These are phyloP conservation scores for Buathra laborator DNA, from an alignment of 2,888 invertebrate species.

Conservation along the genomic window DNA sequence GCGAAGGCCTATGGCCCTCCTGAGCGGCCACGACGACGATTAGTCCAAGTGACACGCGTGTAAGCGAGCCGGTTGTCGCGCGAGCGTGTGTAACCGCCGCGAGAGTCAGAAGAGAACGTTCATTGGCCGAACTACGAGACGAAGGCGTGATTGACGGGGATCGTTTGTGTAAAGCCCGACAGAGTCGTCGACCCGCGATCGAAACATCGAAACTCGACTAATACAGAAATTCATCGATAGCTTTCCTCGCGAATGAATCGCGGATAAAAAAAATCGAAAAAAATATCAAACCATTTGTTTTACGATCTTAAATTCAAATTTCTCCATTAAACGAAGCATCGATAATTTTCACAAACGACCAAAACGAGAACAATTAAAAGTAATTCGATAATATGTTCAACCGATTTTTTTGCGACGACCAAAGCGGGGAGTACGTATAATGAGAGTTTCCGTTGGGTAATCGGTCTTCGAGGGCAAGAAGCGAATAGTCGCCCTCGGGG, in stretches of 20 bases:
- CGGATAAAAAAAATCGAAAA: background rate
- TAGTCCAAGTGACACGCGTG: slow-evolving; percentile 64
- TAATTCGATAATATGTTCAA: slow-evolving; percentile 5
- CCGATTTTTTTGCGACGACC: background rate
- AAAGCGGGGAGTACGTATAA: background rate
- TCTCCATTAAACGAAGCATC: background rate
- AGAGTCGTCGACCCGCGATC: background rate
- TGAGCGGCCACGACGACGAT: slow-evolving; percentile 63
- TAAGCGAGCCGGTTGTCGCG: slow-evolving; percentile 32
- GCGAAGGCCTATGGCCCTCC: slow-evolving; percentile 29
- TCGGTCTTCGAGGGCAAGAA: slow-evolving; percentile 21
- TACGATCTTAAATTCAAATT: background rate
- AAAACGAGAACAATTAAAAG: background rate
- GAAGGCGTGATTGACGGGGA: slow-evolving; percentile 69
- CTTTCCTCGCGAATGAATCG: background rate
- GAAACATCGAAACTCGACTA: background rate
- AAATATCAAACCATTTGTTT: background rate
- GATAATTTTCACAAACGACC: background rate
- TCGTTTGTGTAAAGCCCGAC: slow-evolving; percentile 46
- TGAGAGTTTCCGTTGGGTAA: slow-evolving; percentile 5
- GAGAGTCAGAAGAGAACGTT: slow-evolving; percentile 31
- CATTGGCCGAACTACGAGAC: slow-evolving; percentile 58
- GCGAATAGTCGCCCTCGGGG: slow-evolving; percentile 23
- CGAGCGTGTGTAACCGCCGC: slow-evolving; percentile 27
- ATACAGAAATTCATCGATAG: background rate